phyloP scores from a whole-genome alignment of 2,113 vertebrate species.

The Nerophis ophidion region DNA sequence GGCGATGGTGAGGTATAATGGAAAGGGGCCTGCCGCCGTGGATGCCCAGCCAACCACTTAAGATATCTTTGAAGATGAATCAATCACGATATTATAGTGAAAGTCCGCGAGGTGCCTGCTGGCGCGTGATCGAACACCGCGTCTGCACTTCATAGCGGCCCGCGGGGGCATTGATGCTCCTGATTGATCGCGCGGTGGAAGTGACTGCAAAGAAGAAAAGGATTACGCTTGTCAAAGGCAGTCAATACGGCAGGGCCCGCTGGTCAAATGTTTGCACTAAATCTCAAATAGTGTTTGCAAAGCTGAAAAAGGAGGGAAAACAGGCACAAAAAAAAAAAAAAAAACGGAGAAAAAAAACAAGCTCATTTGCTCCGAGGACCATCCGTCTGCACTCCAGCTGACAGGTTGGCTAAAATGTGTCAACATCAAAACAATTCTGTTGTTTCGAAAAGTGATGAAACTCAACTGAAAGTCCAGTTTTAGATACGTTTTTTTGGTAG shows the following conservation, averaged over 20 bases:
- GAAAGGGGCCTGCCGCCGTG: constrained; percentile 59
- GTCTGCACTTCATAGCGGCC: constrained; percentile 83
- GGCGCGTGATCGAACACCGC: constrained; percentile 77
- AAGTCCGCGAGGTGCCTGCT: constrained; percentile 76
- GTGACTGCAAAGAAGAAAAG: constrained; percentile 84
- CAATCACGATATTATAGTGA: constrained; percentile 86
- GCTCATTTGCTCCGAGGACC: constrained; percentile 56
- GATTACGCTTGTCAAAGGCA: constrained; percentile 82
- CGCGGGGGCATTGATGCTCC: constrained; percentile 78
- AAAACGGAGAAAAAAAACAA: constrained; percentile 26
- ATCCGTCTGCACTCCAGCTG: constrained; percentile 57
- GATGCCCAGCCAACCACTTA: constrained; percentile 68
- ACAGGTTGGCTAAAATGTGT: constrained; percentile 63
- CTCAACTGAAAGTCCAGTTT: background rate
- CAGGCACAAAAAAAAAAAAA: constrained; percentile 35
- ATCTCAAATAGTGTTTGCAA: constrained; percentile 77
- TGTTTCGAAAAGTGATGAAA: constrained; percentile 38
- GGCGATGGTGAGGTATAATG: constrained; percentile 42
- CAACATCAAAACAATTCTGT: constrained; percentile 61
- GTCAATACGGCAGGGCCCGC: constrained; percentile 70
- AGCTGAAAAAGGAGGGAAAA: constrained; percentile 70
- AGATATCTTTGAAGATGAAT: constrained; percentile 84
- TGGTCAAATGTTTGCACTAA: constrained; percentile 83
- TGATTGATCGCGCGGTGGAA: constrained; percentile 88
- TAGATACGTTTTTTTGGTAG: background rate